Base-by-base conservation (phyloP, 2,797 vertebrate species). In the Danio tinwini region DNA sequence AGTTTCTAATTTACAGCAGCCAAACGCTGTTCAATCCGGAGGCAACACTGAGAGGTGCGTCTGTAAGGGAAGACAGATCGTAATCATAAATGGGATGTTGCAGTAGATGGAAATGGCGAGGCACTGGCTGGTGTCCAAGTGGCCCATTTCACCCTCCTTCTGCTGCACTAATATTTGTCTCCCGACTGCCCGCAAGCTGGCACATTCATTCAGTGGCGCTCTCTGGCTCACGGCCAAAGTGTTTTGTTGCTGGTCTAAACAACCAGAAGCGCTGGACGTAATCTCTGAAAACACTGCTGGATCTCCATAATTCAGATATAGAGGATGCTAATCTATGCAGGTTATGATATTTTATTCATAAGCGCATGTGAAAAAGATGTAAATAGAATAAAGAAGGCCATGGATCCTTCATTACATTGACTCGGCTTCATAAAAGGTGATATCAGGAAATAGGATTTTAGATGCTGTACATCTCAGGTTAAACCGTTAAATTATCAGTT, bases 121-220 rank as follows among this genome's bases (percentile, higher is more conserved):
- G 83, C 78, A 76, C 81, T 88, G 87, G 90, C 87, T 89, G 86
- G 58, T 53, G 71, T 82, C 84, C 81, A 88, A 83, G 82, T 69
- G 68, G 62, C 81, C 70, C 74, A 83, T 86, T 79, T 74, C 81
- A 53, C 52, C 49, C 81, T 85, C 77, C 47, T 45, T 65, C 52
- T 53, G 84, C 73, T 64, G 65, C 74, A 82, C 84, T 82, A 87
- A 73, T 83, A 72, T 81, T 82, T 81, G 83, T 88, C 86, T 88
- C 82, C 70, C 61, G 71, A 83, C 87, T 82, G 80, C 85, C 87
- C 64, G 50, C 0, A 40, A 76, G 62, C 83, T 59, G 70, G 75
- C 83, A 81, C 62, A 82, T 86, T 85, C 86, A 83, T 87, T 87
- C 81, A 63, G 76, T 40, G 50, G 50, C 19, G 58, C 73, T 84